phyloP scores from a whole-genome alignment of 2,113 vertebrate species.

The Cettia cetti region DNA sequence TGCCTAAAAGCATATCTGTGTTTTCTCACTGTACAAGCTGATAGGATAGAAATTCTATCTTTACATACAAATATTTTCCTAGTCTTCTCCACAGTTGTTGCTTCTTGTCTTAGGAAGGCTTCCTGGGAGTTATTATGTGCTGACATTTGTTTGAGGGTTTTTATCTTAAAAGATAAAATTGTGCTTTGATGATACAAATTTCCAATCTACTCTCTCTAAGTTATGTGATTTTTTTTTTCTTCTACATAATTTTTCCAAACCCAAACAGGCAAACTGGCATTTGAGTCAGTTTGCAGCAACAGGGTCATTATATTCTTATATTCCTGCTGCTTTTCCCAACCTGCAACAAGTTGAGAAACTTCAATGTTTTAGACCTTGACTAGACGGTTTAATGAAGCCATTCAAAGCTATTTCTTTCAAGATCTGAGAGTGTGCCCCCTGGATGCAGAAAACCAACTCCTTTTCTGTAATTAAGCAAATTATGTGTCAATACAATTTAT shows the following conservation, averaged over 20 bases:
- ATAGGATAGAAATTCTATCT: neutral
- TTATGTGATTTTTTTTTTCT: neutral
- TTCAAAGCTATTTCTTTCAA: neutral
- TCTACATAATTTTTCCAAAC: neutral
- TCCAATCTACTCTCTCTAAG: neutral
- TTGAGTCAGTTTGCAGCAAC: neutral
- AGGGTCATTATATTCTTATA: neutral
- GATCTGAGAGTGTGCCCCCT: neutral
- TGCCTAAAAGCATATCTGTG: neutral
- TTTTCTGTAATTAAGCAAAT: neutral
- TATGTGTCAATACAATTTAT: neutral
- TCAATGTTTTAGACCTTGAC: neutral
- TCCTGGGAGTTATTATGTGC: neutral
- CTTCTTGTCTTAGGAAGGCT: neutral
- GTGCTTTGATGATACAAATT: neutral
- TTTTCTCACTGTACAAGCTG: neutral
- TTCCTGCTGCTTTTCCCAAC: neutral
- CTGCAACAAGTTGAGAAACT: neutral
- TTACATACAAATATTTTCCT: neutral
- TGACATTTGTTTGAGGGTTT: neutral
- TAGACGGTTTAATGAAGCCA: neutral
- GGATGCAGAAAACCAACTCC: neutral
- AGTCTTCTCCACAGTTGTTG: neutral
- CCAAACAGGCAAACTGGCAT: neutral
- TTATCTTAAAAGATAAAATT: neutral